Conservation (phyloP, 1,140 invertebrate genomes). For the Drosophila arizonae region DNA sequence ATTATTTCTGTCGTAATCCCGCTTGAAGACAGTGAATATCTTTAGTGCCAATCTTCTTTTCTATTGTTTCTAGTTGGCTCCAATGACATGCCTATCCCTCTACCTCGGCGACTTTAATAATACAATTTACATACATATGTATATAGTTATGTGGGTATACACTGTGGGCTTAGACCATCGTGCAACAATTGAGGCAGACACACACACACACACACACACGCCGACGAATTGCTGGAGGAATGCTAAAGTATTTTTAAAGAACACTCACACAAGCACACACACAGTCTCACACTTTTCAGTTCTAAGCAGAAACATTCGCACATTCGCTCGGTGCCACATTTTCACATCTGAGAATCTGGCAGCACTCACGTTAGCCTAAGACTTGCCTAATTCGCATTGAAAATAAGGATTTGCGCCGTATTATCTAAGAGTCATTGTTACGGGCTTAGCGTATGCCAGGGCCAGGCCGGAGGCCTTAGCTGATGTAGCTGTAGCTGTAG, state of each 20-base stretch:
- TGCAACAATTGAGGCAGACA: slow-evolving; percentile 13
- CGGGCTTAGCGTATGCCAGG: slow-evolving; percentile 26
- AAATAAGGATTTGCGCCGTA: slow-evolving; percentile 41
- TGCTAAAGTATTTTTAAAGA: slow-evolving; percentile 24
- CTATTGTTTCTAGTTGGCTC: slow-evolving; percentile 23
- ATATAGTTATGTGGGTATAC: neutral
- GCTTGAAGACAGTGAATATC: neutral
- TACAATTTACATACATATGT: slow-evolving; percentile 2
- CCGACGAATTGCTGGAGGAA: slow-evolving; percentile 11
- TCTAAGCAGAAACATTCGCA: slow-evolving; percentile 16
- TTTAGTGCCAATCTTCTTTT: slow-evolving; percentile 5
- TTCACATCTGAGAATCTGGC: slow-evolving; percentile 17
- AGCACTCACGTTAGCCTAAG: slow-evolving; percentile 21
- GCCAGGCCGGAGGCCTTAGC: slow-evolving; percentile 2
- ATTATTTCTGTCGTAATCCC: neutral
- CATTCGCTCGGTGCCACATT: slow-evolving; percentile 25
- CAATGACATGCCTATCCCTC: slow-evolving; percentile 9
- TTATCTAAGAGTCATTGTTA: slow-evolving; percentile 32
- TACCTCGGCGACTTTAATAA: slow-evolving; percentile 6
- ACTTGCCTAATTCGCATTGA: slow-evolving; percentile 38
- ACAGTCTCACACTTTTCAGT: neutral
- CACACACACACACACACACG: neutral
- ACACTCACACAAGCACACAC: neutral
- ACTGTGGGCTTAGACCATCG: neutral
- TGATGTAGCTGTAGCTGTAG: neutral